phyloP scores from a whole-genome alignment of 2,888 invertebrate genomes.

The Drosophila emarginata region DNA sequence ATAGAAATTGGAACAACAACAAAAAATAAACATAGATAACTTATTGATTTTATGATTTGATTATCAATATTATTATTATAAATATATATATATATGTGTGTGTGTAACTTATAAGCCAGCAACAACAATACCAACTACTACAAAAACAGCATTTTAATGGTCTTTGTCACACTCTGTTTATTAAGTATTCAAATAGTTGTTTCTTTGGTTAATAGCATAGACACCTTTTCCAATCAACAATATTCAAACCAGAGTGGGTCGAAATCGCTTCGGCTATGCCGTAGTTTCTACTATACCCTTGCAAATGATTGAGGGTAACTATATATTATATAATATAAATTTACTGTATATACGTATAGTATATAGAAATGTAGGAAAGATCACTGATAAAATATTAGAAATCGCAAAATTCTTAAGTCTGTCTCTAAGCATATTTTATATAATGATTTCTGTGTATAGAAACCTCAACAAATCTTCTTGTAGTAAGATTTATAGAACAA shows the following conservation, averaged over 20 bases:
- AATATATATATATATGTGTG: slow-evolving; percentile 29
- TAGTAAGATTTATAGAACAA: too few relatives aligned
- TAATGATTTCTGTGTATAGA: too few relatives aligned
- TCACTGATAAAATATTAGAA: too few relatives aligned
- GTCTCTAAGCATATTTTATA: too few relatives aligned
- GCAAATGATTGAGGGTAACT: slow-evolving; percentile 24
- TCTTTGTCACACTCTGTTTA: slow-evolving; percentile 60
- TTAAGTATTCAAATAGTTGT: slow-evolving; percentile 40
- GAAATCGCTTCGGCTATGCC: not conserved
- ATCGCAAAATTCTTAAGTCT: too few relatives aligned
- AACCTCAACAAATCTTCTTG: too few relatives aligned
- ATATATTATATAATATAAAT: too few relatives aligned
- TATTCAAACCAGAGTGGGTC: not conserved
- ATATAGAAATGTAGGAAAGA: too few relatives aligned
- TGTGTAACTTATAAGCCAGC: slow-evolving; percentile 38
- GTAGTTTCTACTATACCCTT: slow-evolving; percentile 2
- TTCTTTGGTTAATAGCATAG: slow-evolving; percentile 39
- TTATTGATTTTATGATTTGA: slow-evolving; percentile 27
- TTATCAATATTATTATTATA: slow-evolving; percentile 24
- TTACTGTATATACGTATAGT: too few relatives aligned
- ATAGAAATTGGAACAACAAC: not conserved
- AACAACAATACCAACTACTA: slow-evolving; percentile 14
- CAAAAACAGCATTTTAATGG: slow-evolving; percentile 33
- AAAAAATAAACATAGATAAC: slow-evolving; percentile 1
- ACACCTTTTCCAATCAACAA: not conserved